A percentile compares a stretch with the other conserved stretches of the same genome.
phyloP scores from a whole-genome alignment of 2,113 vertebrate genomes.

The Paramormyrops kingsleyae region DNA sequence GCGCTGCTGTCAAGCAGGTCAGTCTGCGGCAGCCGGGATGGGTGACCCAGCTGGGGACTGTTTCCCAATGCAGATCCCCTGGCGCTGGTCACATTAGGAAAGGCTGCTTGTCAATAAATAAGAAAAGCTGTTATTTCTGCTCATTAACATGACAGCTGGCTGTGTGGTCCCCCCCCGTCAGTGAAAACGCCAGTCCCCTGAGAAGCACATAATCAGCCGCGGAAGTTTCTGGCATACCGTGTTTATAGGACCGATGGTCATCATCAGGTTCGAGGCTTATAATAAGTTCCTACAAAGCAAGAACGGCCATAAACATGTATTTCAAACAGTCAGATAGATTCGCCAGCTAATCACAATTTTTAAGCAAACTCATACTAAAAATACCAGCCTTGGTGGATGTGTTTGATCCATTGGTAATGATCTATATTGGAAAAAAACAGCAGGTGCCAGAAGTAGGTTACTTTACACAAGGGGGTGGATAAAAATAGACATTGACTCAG shows the following conservation, averaged over 20 bases:
- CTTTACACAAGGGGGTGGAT: conserved; percentile 3
- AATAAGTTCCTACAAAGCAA: not conserved
- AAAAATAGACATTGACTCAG: conserved; percentile 2
- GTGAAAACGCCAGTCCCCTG: not conserved
- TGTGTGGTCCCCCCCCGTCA: not conserved
- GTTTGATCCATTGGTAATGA: conserved; percentile 13
- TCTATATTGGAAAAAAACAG: not conserved
- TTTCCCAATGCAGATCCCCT: not conserved
- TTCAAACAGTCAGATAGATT: not conserved
- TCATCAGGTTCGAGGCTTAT: not conserved
- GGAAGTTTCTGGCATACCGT: not conserved
- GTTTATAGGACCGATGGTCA: not conserved
- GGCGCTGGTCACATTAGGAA: not conserved
- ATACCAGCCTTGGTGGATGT: not conserved
- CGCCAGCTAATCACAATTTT: conserved; percentile 3
- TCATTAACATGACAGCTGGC: conserved; percentile 1
- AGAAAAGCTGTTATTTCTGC: not conserved
- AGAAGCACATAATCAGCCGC: not conserved
- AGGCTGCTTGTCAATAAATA: not conserved
- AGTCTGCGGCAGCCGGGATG: not conserved
- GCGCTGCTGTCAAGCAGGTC: not conserved
- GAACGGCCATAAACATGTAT: not conserved
- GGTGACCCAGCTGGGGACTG: not conserved
- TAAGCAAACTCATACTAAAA: not conserved
- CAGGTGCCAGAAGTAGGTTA: conserved; percentile 13